Conservation (phyloP, 2,797 vertebrate genomes). For the Paguma larvata region DNA sequence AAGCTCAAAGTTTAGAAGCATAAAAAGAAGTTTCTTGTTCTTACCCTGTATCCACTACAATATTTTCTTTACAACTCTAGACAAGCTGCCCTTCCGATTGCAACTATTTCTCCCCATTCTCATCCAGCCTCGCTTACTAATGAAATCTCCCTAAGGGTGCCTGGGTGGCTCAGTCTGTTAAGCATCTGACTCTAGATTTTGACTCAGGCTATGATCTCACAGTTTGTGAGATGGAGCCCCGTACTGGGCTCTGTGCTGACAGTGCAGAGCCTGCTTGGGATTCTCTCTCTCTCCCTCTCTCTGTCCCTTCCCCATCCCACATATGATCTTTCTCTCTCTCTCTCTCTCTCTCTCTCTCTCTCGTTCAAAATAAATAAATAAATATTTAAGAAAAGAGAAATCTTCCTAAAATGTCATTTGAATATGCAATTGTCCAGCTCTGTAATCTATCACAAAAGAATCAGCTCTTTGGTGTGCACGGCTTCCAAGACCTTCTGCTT, state of each 20-base stretch:
- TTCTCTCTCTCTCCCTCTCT: no score
- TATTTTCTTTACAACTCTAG: conserved; percentile 1
- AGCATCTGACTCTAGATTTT: no score
- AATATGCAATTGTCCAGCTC: background rate
- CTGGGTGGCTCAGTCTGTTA: no score
- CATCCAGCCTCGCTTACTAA: background rate
- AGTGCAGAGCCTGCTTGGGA: no score
- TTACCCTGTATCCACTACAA: background rate
- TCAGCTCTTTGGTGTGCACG: background rate
- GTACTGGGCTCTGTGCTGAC: no score
- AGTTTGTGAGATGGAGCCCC: no score
- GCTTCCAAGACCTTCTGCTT: background rate
- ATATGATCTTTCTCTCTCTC: no score
- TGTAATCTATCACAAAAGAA: background rate
- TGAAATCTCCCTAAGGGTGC: background rate
- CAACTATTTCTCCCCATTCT: background rate
- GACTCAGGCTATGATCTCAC: no score
- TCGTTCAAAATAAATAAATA: no score
- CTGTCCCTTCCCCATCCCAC: no score
- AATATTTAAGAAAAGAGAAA: background rate
- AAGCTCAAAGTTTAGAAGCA: background rate
- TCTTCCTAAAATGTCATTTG: background rate
- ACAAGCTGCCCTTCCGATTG: background rate
- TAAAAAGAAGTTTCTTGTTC: background rate
- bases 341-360: no score